Conservation (phyloP, 2,797 vertebrate genomes). For the Alosa sapidissima region DNA sequence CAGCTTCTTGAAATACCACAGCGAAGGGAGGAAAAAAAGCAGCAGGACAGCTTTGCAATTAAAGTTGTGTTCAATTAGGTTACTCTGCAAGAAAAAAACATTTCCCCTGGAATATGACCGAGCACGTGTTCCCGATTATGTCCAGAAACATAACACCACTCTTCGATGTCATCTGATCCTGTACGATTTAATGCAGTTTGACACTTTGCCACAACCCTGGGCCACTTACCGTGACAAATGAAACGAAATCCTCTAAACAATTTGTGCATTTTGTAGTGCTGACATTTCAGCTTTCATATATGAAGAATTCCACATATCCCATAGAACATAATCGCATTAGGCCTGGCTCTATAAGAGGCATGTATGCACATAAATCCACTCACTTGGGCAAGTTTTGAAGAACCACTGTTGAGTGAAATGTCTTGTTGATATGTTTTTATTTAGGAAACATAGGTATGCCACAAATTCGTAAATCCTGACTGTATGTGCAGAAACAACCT, state of each 20-base stretch:
- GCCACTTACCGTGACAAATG: constrained; percentile 70
- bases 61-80: constrained; percentile 73
- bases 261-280: constrained; percentile 68
- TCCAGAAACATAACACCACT: constrained; percentile 70
- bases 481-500: constrained; percentile 2
- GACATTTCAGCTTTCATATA: constrained; percentile 56
- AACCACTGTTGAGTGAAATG: neutral
- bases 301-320: constrained; percentile 52
- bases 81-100: constrained; percentile 55
- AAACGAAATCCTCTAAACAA: constrained; percentile 72
- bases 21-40: constrained; percentile 54
- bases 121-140: constrained; percentile 75
- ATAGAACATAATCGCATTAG: constrained; percentile 63
- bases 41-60: constrained; percentile 67
- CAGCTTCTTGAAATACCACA: constrained; percentile 66
- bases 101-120: constrained; percentile 50
- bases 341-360: constrained; percentile 42
- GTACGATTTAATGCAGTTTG: constrained; percentile 70
- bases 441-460: constrained; percentile 8
- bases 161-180: constrained; percentile 68
- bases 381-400: constrained; percentile 12
- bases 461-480: neutral
- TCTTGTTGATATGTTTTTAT: constrained; percentile 9
- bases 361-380: constrained; percentile 29
- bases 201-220: constrained; percentile 69